These are phyloP conservation scores for Empis stercorea DNA, from an alignment of 2,888 invertebrate genomes.

Conservation along the genomic window DNA sequence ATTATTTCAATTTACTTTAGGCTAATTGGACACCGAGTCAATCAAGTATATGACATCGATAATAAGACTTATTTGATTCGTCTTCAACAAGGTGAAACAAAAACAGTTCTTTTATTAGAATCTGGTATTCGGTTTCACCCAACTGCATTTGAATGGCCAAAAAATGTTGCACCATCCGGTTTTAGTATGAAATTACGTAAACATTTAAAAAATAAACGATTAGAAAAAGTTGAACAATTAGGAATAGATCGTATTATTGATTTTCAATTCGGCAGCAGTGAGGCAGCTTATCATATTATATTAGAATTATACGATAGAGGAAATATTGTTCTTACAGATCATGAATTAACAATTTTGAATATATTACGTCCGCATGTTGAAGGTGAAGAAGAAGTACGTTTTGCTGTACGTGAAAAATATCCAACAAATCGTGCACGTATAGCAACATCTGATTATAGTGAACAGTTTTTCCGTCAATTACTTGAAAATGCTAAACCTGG, in stretches of 20 bases:
- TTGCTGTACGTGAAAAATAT: constrained; percentile 88
- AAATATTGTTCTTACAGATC: constrained; percentile 89
- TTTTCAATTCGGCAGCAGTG: constrained; percentile 86
- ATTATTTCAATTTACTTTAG: constrained; percentile 37
- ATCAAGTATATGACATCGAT: constrained; percentile 96
- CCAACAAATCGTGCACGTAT: constrained; percentile 64
- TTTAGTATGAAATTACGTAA: constrained; percentile 98
- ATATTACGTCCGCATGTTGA: constrained; percentile 86
- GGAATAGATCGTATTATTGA: constrained; percentile 91
- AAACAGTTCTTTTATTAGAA: constrained; percentile 78
- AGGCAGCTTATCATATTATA: constrained; percentile 89
- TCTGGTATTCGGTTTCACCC: constrained; percentile 89
- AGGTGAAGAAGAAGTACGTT: constrained; percentile 78
- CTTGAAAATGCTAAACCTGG: constrained; percentile 53
- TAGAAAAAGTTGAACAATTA: constrained; percentile 74
- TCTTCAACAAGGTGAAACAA: constrained; percentile 72
- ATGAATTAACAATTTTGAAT: constrained; percentile 78
- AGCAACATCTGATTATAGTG: constrained; percentile 40
- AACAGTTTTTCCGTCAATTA: constrained; percentile 44
- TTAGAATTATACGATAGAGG: constrained; percentile 92
- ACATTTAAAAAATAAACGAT: constrained; percentile 87
- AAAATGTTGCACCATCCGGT: constrained; percentile 86
- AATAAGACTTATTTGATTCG: constrained; percentile 89
- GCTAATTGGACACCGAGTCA: constrained; percentile 80
- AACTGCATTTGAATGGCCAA: constrained; percentile 97